phyloP scores from a whole-genome alignment of 2,113 vertebrate genomes.

The Aspidoscelis tigris region DNA sequence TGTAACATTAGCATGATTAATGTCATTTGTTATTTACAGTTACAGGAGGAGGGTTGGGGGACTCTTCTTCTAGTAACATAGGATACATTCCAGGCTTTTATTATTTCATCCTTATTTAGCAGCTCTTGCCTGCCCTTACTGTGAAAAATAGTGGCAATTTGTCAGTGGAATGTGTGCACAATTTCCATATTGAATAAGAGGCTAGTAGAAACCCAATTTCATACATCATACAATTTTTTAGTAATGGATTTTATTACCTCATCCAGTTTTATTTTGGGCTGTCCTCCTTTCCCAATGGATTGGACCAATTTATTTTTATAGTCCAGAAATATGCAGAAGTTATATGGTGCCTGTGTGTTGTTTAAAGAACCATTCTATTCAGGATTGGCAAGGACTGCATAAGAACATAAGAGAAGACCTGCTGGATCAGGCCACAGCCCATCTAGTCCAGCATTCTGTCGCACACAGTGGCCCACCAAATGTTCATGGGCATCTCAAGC shows the following conservation, averaged over 20 bases:
- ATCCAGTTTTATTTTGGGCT: neutral
- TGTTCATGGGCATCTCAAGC: no score
- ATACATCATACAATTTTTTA: conserved; percentile 53
- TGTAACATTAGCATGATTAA: conserved; percentile 64
- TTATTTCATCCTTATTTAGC: conserved; percentile 53
- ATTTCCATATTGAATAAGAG: conserved; percentile 38
- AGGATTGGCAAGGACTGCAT: no score
- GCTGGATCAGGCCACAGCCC: neutral
- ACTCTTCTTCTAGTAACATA: conserved; percentile 38
- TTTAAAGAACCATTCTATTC: neutral
- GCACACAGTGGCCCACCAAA: no score
- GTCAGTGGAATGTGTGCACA: conserved; percentile 55
- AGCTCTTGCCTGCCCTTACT: conserved; percentile 41
- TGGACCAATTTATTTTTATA: conserved; percentile 35
- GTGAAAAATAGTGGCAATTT: conserved; percentile 56
- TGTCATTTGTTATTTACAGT: conserved; percentile 52
- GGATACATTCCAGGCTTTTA: conserved; percentile 51
- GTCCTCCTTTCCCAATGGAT: neutral
- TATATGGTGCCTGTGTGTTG: neutral
- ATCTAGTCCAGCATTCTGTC: no score
- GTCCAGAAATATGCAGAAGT: conserved; percentile 29
- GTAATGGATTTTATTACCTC: conserved; percentile 20
- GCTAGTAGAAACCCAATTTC: conserved; percentile 27
- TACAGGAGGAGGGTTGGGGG: conserved; percentile 38
- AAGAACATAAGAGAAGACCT: no score